Evolutionary conservation across 2,797 vertebrate species (phyloP).

Genomic region (Avahi laniger): DNA sequence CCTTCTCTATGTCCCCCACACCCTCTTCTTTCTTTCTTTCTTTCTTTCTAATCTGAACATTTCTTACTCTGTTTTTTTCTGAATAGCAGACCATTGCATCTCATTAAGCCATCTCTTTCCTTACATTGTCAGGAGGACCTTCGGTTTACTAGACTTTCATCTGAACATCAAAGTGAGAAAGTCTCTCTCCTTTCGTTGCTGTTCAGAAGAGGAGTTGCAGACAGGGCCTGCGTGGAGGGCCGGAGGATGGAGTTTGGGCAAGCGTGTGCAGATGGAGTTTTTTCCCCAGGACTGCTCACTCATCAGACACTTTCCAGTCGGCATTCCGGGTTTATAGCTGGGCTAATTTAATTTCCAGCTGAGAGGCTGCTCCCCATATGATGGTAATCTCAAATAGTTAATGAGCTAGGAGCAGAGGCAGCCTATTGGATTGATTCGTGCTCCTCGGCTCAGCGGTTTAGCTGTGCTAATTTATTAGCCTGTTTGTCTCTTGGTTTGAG

Average conservation of each 20-base stretch:
- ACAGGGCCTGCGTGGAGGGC: background rate
- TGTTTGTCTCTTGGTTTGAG: conserved; percentile 66
- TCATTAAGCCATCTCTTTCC: background rate
- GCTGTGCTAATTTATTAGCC: conserved; percentile 71
- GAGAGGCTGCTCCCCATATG: conserved; percentile 58
- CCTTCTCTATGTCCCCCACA: background rate
- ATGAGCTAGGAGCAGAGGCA: conserved; percentile 75
- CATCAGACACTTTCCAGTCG: conserved; percentile 25
- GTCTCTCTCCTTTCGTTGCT: background rate
- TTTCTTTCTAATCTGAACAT: background rate
- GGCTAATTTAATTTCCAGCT: conserved; percentile 72
- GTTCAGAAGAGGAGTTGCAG: background rate
- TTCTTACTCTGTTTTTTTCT: background rate
- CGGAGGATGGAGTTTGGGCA: background rate
- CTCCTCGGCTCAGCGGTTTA: conserved; percentile 14
- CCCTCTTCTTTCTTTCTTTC: background rate
- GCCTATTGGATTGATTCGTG: background rate
- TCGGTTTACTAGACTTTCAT: background rate
- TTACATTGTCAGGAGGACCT: background rate
- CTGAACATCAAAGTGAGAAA: background rate
- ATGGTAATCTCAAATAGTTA: conserved; percentile 78
- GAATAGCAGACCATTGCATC: background rate
- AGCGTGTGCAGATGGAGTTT: background rate
- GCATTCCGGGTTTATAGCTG: conserved; percentile 58
- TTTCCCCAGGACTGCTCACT: background rate